Base-by-base conservation (phyloP, 1,140 invertebrate genomes). In the Euwallacea fornicatus region DNA sequence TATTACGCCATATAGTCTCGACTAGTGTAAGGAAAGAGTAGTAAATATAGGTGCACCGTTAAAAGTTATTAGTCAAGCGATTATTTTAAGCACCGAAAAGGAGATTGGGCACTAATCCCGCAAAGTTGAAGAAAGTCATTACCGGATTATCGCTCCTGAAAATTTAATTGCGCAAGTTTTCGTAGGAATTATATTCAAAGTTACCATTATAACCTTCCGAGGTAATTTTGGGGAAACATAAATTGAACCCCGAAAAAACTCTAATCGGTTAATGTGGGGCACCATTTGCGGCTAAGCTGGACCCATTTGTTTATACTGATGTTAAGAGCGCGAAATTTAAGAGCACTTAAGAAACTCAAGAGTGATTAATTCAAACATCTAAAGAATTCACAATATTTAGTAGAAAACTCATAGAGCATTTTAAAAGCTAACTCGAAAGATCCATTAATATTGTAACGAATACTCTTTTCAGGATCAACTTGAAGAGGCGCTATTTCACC, bases 161-260 rank as follows among this genome's bases (percentile, higher is more conserved):
- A 56, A 56, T 66, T 66, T 56, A 66, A 56, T 66, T 66, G 64
- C 64, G 64, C 13, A 66, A 66, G 64, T 66, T 55, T 66, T 41
- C 50, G 21, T 4, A 6, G 42, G 56, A 66, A 54, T 53, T 65
- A 65, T 54, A 55, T 62, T 62, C 60, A 62, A 62, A 62, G 21
- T 62, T 62, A 43, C 42, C 43, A 62, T 62, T 44, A 62, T 62
- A 62, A 62, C 60, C 60, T 62, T 50, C 60, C 42, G 43, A 62
- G 60, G 60, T 62, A 62, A 62, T 62, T 62, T 62, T 44, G 13
- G 60, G 60, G 60, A 44, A 44, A 13, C 60, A 46, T 62, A 62
- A 62, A 62, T 62, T 62, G 60, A 15, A 42, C 41, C 42, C n/a
- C 2, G 54, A 16, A 62, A 60, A 62, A 62, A 46, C 8, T 62